These are phyloP conservation scores for Carposina sasakii DNA, from an alignment of 1,140 invertebrate species.

Conservation along the genomic window DNA sequence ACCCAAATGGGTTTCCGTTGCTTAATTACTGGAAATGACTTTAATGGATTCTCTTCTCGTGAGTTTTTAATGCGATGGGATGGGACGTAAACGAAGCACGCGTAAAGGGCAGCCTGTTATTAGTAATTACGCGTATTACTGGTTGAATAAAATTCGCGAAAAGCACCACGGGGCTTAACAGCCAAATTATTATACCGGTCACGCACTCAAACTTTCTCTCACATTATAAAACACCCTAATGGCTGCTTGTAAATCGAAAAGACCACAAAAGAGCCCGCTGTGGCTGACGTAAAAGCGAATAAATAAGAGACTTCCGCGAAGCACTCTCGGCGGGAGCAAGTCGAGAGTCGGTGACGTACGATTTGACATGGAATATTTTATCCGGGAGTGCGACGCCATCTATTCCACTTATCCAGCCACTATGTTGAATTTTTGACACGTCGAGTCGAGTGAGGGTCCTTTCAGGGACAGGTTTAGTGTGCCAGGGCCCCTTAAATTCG, in stretches of 20 bases:
- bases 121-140: constrained; percentile 1
- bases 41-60: constrained; percentile 30
- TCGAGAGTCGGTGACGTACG: constrained; percentile 66
- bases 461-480: constrained; percentile 57
- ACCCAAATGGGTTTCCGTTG: constrained; percentile 34
- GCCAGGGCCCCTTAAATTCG: constrained; percentile 56
- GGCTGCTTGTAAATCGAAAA: constrained; percentile 48
- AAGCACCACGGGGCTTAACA: neutral
- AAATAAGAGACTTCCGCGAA: constrained; percentile 66
- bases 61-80: constrained; percentile 26
- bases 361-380: constrained; percentile 71
- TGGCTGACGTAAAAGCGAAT: constrained; percentile 58
- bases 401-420: constrained; percentile 64
- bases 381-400: constrained; percentile 54
- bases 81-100: constrained; percentile 13
- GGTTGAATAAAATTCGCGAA: neutral
- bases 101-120: constrained; percentile 9
- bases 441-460: constrained; percentile 48
- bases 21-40: constrained; percentile 30
- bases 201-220: constrained; percentile 14
- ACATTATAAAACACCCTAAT: constrained; percentile 39
- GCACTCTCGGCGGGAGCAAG: constrained; percentile 61
- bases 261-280: constrained; percentile 49
- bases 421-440: constrained; percentile 70
- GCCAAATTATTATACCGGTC: constrained; percentile 9